Evolutionary conservation across 2,113 vertebrate genomes (phyloP).

Genomic region (Tetraodon nigroviridis): DNA sequence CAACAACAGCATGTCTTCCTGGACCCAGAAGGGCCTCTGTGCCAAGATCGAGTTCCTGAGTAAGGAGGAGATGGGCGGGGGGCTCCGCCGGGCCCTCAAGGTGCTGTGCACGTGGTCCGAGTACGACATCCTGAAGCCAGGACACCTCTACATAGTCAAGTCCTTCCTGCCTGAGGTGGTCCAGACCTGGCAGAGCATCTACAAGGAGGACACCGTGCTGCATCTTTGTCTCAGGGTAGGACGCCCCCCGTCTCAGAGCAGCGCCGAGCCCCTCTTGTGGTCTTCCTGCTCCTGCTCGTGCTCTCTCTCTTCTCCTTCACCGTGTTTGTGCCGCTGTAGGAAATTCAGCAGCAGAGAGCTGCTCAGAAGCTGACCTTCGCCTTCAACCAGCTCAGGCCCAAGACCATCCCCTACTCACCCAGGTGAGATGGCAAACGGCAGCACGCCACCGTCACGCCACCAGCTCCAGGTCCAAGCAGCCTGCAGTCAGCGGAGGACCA

Average conservation of each 20-base stretch:
- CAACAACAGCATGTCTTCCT: constrained; percentile 99
- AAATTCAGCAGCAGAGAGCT: constrained; percentile 97
- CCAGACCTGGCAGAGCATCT: constrained; percentile 94
- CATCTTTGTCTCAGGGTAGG: constrained; percentile 97
- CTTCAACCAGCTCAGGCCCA: constrained; percentile 96
- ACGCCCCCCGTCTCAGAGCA: too few relatives aligned
- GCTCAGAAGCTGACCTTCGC: constrained; percentile 98
- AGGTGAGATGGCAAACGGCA: constrained; percentile 68
- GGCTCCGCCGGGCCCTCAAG: constrained; percentile 91
- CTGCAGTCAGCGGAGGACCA: too few relatives aligned
- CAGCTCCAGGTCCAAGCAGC: too few relatives aligned
- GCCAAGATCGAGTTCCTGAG: constrained; percentile 98
- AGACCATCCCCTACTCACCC: constrained; percentile 95
- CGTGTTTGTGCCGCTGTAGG: constrained; percentile 68
- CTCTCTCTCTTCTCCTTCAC: too few relatives aligned
- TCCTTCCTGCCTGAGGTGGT: constrained; percentile 96
- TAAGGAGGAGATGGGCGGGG: constrained; percentile 98
- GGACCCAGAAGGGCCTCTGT: constrained; percentile 94
- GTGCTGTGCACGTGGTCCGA: constrained; percentile 97
- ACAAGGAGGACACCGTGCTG: constrained; percentile 95
- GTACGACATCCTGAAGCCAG: constrained; percentile 92
- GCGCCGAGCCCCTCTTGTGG: too few relatives aligned
- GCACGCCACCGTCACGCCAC: too few relatives aligned
- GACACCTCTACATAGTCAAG: constrained; percentile 96
- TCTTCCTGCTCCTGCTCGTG: too few relatives aligned